Percentiles rank a stretch among this genome's conserved stretches.
Conservation (phyloP, 1,140 invertebrate species). For the Lamellibrachia luymesi region DNA sequence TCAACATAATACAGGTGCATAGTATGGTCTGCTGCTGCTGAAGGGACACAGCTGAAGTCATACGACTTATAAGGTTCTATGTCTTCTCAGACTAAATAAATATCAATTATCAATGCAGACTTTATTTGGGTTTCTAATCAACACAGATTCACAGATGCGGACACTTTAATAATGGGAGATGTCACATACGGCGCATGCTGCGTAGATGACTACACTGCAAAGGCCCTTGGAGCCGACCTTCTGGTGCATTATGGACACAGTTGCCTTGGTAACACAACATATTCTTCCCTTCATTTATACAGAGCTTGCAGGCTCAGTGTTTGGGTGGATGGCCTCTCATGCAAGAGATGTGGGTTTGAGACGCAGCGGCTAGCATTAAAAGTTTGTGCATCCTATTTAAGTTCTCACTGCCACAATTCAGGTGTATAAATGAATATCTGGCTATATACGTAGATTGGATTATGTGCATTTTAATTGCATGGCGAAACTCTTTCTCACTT, state of each 20-base stretch:
- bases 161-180: slow-evolving; percentile 97
- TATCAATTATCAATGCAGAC: neutral
- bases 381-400: neutral
- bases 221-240: slow-evolving; percentile 85
- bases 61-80: neutral
- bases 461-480: neutral
- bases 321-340: no score
- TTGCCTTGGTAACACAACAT: slow-evolving; percentile 70
- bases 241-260: slow-evolving; percentile 98
- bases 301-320: neutral
- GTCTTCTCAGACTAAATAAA: neutral
- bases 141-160: slow-evolving; percentile 78
- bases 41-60: neutral
- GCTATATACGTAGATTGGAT: neutral
- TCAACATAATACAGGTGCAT: no score
- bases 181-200: slow-evolving; percentile 99
- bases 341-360: no score
- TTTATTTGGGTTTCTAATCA: neutral
- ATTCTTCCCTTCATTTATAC: neutral
- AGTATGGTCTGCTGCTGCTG: no score
- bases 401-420: neutral
- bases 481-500: neutral
- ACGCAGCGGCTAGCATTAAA: neutral
- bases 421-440: neutral
- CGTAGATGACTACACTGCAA: slow-evolving; percentile 95